phyloP scores from a whole-genome alignment of 2,113 vertebrate species.

The Poeciliopsis retropinna region DNA sequence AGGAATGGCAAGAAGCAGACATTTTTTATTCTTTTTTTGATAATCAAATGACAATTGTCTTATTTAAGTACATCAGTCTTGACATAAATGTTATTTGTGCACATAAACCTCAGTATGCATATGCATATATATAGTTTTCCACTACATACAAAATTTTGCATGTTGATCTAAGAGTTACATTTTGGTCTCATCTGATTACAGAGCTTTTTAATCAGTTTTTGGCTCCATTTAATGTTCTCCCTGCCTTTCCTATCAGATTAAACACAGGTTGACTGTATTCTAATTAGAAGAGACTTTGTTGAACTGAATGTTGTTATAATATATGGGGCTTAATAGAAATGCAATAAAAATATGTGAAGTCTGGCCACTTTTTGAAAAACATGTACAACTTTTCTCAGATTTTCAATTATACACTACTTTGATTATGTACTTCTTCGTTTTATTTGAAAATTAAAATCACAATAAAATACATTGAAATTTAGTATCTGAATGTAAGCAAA shows the following conservation, averaged over 20 bases:
- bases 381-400: too few species aligned
- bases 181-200: not conserved
- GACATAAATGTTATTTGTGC: not conserved
- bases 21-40: too few species aligned
- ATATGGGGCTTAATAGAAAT: not conserved
- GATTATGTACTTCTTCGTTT: not conserved
- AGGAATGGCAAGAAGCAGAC: too few species aligned
- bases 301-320: too few species aligned
- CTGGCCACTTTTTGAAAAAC: not conserved
- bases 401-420: not conserved
- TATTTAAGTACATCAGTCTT: too few species aligned
- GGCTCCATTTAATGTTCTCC: too few species aligned
- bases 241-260: too few species aligned
- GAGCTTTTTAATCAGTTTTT: too few species aligned
- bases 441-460: not conserved
- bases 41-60: not conserved
- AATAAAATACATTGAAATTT: not conserved
- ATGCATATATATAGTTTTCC: not conserved
- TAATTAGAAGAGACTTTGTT: too few species aligned
- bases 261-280: too few species aligned
- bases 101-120: not conserved
- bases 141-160: not conserved
- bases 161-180: not conserved
- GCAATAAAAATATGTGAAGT: not conserved
- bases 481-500: not conserved